Evolutionary conservation across 2,113 vertebrate genomes (phyloP).

Genomic region (Cnemophilus loriae): DNA sequence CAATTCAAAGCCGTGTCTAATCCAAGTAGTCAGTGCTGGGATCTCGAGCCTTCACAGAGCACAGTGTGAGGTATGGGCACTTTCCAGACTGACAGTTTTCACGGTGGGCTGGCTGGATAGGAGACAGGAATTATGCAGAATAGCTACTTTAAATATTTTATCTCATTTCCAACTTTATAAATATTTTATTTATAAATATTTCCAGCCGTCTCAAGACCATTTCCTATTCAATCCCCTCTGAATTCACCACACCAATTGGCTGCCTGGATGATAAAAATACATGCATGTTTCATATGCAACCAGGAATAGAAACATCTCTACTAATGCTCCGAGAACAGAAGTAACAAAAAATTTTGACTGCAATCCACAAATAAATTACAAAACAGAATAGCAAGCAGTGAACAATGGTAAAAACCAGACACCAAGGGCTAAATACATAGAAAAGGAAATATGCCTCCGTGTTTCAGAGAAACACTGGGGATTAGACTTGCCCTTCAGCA

Average conservation of each 20-base stretch:
- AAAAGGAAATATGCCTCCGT: background rate
- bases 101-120: background rate
- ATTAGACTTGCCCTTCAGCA: background rate
- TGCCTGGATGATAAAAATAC: background rate
- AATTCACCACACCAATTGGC: background rate
- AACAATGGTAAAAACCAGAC: background rate
- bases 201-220: background rate
- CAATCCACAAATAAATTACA: background rate
- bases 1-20: background rate
- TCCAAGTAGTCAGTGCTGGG: background rate
- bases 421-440: background rate
- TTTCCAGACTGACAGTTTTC: background rate
- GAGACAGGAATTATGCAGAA: background rate
- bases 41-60: background rate
- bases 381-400: background rate
- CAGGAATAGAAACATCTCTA: background rate
- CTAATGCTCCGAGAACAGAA: background rate
- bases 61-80: background rate
- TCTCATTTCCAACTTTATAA: background rate
- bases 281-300: background rate
- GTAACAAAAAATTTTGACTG: background rate
- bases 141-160: background rate
- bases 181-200: slow-evolving; percentile 1
- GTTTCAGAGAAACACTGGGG: background rate
- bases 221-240: background rate